A percentile compares a stretch with the other conserved stretches of the same genome.
Conservation (phyloP, 2,797 vertebrate genomes). For the Rachycentron canadum region DNA sequence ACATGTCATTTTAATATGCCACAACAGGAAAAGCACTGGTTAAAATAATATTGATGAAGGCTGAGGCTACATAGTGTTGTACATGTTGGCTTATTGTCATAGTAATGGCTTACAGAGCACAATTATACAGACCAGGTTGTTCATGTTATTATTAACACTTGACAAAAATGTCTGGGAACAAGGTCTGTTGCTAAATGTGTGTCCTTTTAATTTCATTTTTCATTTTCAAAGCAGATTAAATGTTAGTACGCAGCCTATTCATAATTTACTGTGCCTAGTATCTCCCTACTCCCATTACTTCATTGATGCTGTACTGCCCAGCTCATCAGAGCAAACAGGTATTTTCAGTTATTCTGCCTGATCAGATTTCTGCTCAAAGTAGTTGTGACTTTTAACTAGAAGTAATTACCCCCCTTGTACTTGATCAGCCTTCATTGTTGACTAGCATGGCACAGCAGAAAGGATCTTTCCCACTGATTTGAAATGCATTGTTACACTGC, state of each 20-base stretch:
- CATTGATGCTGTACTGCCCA: neutral
- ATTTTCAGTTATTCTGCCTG: neutral
- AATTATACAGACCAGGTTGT: neutral
- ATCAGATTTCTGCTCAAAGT: neutral
- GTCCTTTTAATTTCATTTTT: neutral
- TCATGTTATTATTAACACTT: too few species aligned
- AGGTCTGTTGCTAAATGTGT: neutral
- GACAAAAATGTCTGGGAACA: neutral
- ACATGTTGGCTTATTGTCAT: neutral
- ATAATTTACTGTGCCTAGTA: neutral
- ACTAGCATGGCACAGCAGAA: neutral
- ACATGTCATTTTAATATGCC: neutral
- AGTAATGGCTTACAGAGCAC: neutral
- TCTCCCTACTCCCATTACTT: neutral
- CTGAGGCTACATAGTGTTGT: neutral
- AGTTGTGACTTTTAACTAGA: neutral
- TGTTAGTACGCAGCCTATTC: neutral
- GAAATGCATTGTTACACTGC: slow-evolving; percentile 17
- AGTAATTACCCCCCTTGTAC: neutral
- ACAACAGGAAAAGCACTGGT: neutral
- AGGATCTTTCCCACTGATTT: neutral
- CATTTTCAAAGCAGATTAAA: neutral
- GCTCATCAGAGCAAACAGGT: neutral
- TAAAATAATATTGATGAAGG: neutral
- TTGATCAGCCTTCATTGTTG: neutral